A percentile compares a stretch with the other conserved stretches of the same genome.
phyloP scores from a whole-genome alignment of 2,888 invertebrate genomes.

The Ganaspis brasiliensis region DNA sequence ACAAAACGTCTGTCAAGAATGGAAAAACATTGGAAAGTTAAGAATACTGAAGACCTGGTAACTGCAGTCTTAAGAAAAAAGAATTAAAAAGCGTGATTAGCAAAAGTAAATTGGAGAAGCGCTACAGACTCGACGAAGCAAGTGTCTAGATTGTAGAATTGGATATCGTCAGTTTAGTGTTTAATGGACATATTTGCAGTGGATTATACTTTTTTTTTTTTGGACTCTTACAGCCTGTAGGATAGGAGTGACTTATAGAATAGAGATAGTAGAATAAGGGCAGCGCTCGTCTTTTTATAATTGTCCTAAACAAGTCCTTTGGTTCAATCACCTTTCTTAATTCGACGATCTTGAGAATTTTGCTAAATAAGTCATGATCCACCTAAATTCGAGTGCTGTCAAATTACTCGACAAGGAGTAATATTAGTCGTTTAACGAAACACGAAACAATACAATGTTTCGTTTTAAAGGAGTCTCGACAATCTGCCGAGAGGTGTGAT shows the following conservation, averaged over 20 bases:
- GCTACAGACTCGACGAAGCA: conserved; percentile 59
- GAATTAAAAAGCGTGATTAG: conserved; percentile 14
- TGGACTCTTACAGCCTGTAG: conserved; percentile 63
- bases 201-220: conserved; percentile 48
- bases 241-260: conserved; percentile 70
- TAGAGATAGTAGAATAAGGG: conserved; percentile 59
- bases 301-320: conserved; percentile 23
- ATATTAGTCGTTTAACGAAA: conserved; percentile 54
- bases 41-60: conserved; percentile 14
- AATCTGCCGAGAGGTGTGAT: conserved; percentile 39
- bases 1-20: no score
- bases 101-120: conserved; percentile 45
- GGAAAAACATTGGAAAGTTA: neutral
- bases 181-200: conserved; percentile 51
- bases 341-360: conserved; percentile 39
- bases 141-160: conserved; percentile 61
- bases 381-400: conserved; percentile 45
- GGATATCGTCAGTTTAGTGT: conserved; percentile 58
- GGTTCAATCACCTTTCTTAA: conserved; percentile 15
- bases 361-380: conserved; percentile 44
- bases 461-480: conserved; percentile 47
- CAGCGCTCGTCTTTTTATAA: conserved; percentile 39
- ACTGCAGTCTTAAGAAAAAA: conserved; percentile 5
- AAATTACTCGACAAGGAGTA: conserved; percentile 44
- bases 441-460: conserved; percentile 63